Evolutionary conservation across 2,797 vertebrate genomes (phyloP).

Genomic region (Pogoniulus pusillus): DNA sequence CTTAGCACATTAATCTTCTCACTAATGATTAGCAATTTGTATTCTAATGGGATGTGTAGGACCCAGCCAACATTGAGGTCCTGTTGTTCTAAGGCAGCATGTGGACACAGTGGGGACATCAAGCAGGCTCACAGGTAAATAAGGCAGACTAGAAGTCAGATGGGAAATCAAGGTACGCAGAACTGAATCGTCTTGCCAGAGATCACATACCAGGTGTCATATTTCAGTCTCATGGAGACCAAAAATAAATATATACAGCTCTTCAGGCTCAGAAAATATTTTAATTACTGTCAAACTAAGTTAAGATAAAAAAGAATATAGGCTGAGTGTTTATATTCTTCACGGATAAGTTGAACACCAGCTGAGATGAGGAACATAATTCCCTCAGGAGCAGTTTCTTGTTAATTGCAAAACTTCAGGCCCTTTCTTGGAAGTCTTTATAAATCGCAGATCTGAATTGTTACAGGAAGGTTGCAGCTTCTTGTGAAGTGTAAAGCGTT

Average conservation of each 20-base stretch:
- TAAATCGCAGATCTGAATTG: neutral
- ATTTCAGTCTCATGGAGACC: neutral
- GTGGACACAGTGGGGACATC: neutral
- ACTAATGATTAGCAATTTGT: slow-evolving; percentile 38
- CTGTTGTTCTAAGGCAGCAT: neutral
- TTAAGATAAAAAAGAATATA: slow-evolving; percentile 18
- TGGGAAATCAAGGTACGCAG: neutral
- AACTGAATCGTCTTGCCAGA: neutral
- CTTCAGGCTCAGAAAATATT: neutral
- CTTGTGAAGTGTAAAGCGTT: neutral
- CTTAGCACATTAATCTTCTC: slow-evolving; percentile 46
- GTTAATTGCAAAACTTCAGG: slow-evolving; percentile 32
- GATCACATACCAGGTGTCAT: neutral
- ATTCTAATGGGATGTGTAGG: neutral
- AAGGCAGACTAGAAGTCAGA: neutral
- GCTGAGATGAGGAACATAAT: slow-evolving; percentile 6
- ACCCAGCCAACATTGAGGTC: neutral
- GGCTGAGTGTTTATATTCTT: neutral
- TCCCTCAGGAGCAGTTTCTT: slow-evolving; percentile 10
- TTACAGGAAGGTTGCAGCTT: neutral
- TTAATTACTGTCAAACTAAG: slow-evolving; percentile 11
- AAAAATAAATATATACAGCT: slow-evolving; percentile 2
- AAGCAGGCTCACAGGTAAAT: neutral
- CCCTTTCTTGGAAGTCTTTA: neutral
- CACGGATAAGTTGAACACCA: neutral